Conservation (phyloP, 2,888 invertebrate genomes). For the Lasioglossum leucozonium region DNA sequence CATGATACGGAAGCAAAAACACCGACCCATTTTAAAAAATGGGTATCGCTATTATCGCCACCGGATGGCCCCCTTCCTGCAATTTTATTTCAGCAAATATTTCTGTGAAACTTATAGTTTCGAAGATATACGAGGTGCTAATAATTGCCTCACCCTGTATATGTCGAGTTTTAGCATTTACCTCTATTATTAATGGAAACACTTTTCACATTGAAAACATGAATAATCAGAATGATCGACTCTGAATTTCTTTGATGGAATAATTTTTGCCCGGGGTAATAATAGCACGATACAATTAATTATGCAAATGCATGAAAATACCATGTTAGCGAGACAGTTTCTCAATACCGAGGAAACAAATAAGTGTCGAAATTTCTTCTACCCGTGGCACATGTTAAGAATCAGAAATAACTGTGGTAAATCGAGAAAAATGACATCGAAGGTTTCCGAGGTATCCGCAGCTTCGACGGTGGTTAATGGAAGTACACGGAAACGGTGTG, state of each 20-base stretch:
- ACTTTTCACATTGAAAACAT: neutral
- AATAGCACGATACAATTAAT: neutral
- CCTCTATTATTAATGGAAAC: too few relatives aligned
- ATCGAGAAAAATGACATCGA: neutral
- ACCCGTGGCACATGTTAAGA: neutral
- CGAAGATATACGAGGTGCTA: too few relatives aligned
- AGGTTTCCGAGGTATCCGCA: neutral
- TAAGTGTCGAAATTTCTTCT: neutral
- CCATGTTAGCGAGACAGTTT: neutral
- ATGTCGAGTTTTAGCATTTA: too few relatives aligned
- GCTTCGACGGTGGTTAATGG: neutral
- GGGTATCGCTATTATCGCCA: too few relatives aligned
- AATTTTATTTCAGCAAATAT: too few relatives aligned
- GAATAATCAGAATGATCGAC: neutral
- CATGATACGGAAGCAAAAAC: too few relatives aligned
- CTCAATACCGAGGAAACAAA: neutral
- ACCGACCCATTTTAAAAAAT: too few relatives aligned
- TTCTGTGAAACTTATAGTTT: too few relatives aligned
- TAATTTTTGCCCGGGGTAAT: fast-evolving
- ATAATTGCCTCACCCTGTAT: too few relatives aligned
- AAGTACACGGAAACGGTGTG: neutral
- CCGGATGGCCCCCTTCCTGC: too few relatives aligned
- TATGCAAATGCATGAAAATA: neutral
- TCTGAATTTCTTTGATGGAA: neutral
- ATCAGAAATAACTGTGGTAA: neutral